Evolutionary conservation across 2,797 vertebrate species (phyloP), one percentile per base, ranked within the genome.

Genomic region (Catostomus latipinnis): DNA sequence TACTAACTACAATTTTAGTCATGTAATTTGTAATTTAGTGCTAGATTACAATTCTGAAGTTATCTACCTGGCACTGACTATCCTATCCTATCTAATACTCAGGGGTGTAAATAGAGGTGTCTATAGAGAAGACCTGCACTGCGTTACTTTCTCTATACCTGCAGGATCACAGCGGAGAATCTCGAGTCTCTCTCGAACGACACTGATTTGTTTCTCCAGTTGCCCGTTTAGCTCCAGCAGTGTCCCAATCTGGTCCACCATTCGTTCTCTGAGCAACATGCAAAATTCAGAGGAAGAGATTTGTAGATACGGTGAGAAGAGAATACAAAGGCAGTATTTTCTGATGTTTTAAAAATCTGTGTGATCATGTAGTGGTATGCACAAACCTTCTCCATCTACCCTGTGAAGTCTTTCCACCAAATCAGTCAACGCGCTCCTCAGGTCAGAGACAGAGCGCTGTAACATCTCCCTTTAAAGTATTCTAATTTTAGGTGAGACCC

Each of bases 171-270:
- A 92, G 65, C n/a, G 70, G 9, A 96, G 84, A 82, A 91, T 88
- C 67, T 95, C 92, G 85, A 96, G 90, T 83, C 94, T 95, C 81
- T 93, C 91, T 70, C 78, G 89, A 66, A 96, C 90, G 58, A 91
- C 85, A 56, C 86, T 75, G 82, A 95, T 95, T 87, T 98, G 96
- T 22, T 94, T 93, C 83, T 95, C 88, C 82, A 97, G 75, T 78
- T 96, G 95, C 78, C 90, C 91, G 22, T 97, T 98, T 57, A 98
- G 56, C 88, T 97, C 96, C 46, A 90, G 69, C 90, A 97, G 96
- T 0, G 93, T 95, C 88, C 97, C 95, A 65, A 93, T 73, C 93
- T 93, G 1, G 93, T 95, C 91, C 95, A 96, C 96, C 97, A 98
- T 85, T 97, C 95, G 88, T 92, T 95, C 79, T 88, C 96, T 97